phyloP scores from a whole-genome alignment of 2,888 invertebrate species.

The Bimastos eiseni region DNA sequence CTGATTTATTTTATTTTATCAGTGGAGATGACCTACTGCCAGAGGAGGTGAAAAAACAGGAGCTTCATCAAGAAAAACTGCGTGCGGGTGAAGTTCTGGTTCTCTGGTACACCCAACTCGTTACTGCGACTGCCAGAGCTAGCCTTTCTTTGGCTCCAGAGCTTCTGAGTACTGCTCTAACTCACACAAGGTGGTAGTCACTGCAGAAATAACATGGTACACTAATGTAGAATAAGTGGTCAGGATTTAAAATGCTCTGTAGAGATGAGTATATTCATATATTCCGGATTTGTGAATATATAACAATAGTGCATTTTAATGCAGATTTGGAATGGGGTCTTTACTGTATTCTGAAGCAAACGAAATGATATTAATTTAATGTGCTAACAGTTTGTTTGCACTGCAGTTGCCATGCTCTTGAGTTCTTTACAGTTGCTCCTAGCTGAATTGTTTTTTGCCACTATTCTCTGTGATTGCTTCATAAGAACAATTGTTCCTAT shows the following conservation, averaged over 20 bases:
- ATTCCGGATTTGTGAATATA: not conserved
- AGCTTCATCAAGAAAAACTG: not conserved
- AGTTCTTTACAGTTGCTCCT: not conserved
- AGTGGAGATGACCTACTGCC: not conserved
- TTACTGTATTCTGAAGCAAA: not conserved
- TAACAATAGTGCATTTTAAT: not conserved
- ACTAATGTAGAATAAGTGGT: not conserved
- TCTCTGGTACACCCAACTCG: not conserved
- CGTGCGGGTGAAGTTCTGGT: not conserved
- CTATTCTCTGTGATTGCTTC: not conserved
- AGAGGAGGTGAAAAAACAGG: not conserved
- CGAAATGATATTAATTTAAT: not conserved
- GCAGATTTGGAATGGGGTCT: not conserved
- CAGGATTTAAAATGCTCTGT: not conserved
- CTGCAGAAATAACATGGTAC: not conserved
- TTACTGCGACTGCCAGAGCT: not conserved
- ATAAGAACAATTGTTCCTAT: not conserved
- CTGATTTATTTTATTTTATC: not conserved
- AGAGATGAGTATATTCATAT: not conserved
- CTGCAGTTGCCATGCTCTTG: not conserved
- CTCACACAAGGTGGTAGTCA: conserved; percentile 13
- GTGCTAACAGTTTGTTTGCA: not conserved
- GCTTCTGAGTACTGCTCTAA: not conserved
- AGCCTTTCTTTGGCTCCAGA: not conserved
- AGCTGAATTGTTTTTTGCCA: not conserved